Conservation (phyloP, 2,797 vertebrate genomes). For the Morelia viridis region DNA sequence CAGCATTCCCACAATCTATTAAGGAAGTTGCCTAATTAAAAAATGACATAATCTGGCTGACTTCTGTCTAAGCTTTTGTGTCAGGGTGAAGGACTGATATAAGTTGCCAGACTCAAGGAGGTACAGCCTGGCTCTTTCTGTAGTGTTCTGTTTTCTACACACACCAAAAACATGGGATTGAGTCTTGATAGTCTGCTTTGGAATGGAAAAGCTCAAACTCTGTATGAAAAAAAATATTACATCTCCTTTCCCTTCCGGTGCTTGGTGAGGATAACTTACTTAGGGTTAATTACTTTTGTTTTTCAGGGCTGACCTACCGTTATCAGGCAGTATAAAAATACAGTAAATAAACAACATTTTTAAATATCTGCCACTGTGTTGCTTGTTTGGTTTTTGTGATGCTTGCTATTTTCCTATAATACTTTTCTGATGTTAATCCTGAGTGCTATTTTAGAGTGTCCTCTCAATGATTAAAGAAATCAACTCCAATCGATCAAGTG, state of each 20-base stretch:
- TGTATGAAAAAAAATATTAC: not conserved
- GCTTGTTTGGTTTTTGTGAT: not conserved
- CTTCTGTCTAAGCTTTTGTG: not conserved
- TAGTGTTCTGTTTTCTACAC: not conserved
- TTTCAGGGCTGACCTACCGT: not conserved
- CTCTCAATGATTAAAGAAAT: not conserved
- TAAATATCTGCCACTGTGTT: not conserved
- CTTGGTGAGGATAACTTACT: not conserved
- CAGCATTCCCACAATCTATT: not conserved
- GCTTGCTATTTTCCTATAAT: not conserved
- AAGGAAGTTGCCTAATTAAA: not conserved
- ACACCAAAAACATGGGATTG: not conserved
- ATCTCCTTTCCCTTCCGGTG: not conserved
- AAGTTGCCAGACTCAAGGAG: not conserved
- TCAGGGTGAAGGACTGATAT: not conserved
- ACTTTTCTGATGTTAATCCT: not conserved
- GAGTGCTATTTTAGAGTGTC: not conserved
- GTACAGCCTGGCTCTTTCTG: not conserved
- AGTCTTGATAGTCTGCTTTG: not conserved
- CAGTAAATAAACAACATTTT: not conserved
- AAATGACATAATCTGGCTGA: not conserved
- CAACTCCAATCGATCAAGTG: not conserved
- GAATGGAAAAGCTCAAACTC: not conserved
- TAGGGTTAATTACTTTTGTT: not conserved
- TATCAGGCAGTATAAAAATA: not conserved